Conservation (phyloP, 2,797 vertebrate species). For the Sebastes miniatus region DNA sequence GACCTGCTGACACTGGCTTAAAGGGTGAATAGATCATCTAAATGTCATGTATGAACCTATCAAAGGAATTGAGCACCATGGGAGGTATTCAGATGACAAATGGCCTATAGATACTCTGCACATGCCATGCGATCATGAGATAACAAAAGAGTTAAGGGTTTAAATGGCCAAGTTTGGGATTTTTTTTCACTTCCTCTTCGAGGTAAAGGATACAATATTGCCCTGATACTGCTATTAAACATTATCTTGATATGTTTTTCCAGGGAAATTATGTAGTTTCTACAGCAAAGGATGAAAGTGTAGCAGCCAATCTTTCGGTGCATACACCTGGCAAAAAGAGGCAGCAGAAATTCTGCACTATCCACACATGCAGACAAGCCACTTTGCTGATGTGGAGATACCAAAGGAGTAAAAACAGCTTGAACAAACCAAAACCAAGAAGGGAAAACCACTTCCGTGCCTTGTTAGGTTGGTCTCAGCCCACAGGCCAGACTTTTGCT, state of each 20-base stretch:
- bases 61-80: neutral
- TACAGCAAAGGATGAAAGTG: neutral
- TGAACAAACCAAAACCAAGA: conserved; percentile 51
- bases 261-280: neutral
- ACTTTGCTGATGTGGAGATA: conserved; percentile 62
- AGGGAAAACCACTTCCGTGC: conserved; percentile 54
- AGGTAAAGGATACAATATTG: neutral
- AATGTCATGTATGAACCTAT: neutral
- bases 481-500: conserved; percentile 21
- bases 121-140: neutral
- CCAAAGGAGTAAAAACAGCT: conserved; percentile 50
- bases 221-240: neutral
- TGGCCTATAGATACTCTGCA: neutral
- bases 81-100: neutral
- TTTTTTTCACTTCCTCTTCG: neutral
- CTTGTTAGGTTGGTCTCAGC: conserved; percentile 33
- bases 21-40: neutral
- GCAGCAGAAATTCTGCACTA: conserved; percentile 16
- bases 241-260: neutral
- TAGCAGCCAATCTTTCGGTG: too few species aligned
- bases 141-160: neutral
- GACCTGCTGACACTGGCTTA: neutral
- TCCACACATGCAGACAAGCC: conserved; percentile 18
- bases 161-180: neutral
- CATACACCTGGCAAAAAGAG: neutral